These are phyloP conservation scores for Liasis olivaceus DNA, from an alignment of 2,797 vertebrate species.

Conservation along the genomic window DNA sequence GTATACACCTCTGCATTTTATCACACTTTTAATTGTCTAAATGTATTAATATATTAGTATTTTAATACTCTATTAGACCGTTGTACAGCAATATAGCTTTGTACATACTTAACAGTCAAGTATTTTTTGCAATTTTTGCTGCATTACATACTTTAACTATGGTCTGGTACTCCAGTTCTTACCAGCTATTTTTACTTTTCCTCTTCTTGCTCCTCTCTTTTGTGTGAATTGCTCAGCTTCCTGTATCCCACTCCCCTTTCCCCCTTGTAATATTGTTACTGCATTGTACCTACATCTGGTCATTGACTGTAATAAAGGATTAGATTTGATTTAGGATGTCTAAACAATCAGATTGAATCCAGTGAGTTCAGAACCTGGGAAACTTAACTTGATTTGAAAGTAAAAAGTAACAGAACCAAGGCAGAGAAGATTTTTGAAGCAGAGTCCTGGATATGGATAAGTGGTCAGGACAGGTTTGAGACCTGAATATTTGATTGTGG, in stretches of 20 bases:
- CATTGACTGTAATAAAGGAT: background rate
- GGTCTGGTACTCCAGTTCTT: background rate
- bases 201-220: background rate
- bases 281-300: background rate
- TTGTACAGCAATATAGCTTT: background rate
- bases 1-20: background rate
- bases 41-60: background rate
- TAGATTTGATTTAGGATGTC: background rate
- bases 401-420: background rate
- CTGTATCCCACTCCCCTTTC: background rate
- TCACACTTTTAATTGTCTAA: background rate
- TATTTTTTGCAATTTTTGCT: background rate
- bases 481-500: background rate
- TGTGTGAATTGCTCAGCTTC: background rate
- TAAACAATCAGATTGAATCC: background rate
- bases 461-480: background rate
- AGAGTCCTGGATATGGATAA: background rate
- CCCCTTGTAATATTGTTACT: background rate
- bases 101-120: background rate
- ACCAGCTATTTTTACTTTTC: background rate
- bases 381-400: background rate
- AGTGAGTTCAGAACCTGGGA: background rate
- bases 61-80: background rate
- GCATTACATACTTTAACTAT: background rate
- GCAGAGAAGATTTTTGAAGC: background rate